phyloP scores from a whole-genome alignment of 2,797 vertebrate genomes.

The Psittacula derbiana region DNA sequence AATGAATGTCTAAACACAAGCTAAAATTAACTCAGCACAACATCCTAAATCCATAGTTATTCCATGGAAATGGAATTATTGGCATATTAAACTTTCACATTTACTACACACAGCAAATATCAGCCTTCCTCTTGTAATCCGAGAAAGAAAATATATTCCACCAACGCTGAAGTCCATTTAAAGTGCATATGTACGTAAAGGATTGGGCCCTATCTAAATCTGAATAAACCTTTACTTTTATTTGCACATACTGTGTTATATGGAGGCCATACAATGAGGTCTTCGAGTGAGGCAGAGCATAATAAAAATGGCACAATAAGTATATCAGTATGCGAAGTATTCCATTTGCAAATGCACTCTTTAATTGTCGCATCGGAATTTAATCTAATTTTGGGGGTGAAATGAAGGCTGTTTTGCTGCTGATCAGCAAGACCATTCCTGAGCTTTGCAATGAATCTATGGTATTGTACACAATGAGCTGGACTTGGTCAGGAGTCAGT shows the following conservation, averaged over 20 bases:
- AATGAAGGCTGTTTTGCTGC: neutral
- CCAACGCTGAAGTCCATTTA: neutral
- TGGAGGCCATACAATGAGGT: neutral
- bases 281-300: neutral
- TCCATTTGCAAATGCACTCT: neutral
- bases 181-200: neutral
- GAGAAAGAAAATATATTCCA: neutral
- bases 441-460: neutral
- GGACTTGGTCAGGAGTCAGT: neutral
- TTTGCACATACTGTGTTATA: neutral
- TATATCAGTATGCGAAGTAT: neutral
- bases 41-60: slow-evolving; percentile 36
- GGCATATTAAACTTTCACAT: slow-evolving; percentile 38
- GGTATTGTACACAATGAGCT: neutral
- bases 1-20: neutral
- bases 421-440: neutral
- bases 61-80: slow-evolving; percentile 50
- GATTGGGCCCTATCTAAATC: slow-evolving; percentile 44
- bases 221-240: neutral
- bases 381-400: neutral
- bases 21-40: neutral
- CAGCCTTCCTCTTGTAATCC: neutral
- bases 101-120: neutral
- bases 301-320: neutral
- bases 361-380: neutral